Percentiles rank a stretch among this genome's conserved stretches.
These are phyloP conservation scores for Ataeniobius toweri DNA, from an alignment of 2,797 vertebrate species.

Conservation along the genomic window DNA sequence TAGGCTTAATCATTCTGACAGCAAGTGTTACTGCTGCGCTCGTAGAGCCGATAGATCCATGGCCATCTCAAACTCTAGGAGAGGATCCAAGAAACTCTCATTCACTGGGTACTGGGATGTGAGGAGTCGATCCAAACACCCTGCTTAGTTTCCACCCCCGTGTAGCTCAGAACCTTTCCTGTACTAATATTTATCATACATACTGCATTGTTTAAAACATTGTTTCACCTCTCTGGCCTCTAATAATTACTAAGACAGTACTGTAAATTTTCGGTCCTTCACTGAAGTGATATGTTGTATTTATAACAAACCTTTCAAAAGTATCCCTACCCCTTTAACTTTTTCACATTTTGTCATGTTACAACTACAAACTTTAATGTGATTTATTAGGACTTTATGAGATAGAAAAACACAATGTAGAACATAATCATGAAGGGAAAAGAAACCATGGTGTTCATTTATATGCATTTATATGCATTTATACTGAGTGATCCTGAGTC, in stretches of 20 bases:
- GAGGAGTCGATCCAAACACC: conserved; percentile 11
- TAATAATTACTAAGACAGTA: neutral
- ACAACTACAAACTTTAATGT: no score
- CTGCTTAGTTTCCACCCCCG: neutral
- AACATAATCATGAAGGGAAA: no score
- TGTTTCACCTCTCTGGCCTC: neutral
- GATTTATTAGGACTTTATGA: no score
- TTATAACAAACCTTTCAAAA: no score
- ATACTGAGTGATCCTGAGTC: no score
- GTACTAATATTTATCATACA: neutral
- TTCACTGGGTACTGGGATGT: conserved; percentile 15
- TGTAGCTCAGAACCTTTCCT: neutral
- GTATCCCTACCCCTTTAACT: no score
- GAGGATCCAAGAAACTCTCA: conserved; percentile 33
- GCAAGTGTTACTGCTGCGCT: conserved; percentile 59
- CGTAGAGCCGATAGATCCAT: conserved; percentile 41
- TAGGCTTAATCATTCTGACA: conserved; percentile 78
- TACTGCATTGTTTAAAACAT: neutral
- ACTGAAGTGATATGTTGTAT: no score
- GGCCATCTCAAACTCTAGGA: conserved; percentile 44
- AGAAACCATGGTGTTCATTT: no score
- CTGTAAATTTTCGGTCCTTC: neutral
- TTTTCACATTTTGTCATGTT: no score
- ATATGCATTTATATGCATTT: no score
- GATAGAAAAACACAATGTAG: no score